phyloP scores from a whole-genome alignment of 2,797 vertebrate species.

The Melanogrammus aeglefinus region DNA sequence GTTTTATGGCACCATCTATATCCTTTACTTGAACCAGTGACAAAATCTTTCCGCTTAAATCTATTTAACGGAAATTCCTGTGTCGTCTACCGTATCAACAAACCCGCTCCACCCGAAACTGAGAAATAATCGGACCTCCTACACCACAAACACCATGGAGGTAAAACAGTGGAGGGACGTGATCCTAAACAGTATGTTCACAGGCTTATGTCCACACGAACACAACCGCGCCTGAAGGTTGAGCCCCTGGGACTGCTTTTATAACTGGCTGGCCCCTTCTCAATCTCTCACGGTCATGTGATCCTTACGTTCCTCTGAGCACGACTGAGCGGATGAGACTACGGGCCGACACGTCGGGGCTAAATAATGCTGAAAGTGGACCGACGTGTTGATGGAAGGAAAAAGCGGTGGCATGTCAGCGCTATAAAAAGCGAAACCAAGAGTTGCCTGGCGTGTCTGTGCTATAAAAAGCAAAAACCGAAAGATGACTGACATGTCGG shows the following conservation, averaged over 20 bases:
- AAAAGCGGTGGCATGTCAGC: too few species aligned
- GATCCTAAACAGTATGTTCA: background rate
- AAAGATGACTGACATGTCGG: too few species aligned
- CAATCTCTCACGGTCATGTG: background rate
- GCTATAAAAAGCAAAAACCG: too few species aligned
- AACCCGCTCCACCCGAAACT: constrained; percentile 11
- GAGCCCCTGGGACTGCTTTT: too few species aligned
- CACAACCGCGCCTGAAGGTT: too few species aligned
- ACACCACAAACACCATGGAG: constrained; percentile 8
- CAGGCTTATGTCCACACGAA: too few species aligned
- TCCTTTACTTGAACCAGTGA: too few species aligned
- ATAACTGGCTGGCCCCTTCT: too few species aligned
- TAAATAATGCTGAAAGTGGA: background rate
- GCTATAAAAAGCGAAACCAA: too few species aligned
- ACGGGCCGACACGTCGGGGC: background rate
- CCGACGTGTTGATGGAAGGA: background rate
- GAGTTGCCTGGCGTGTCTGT: too few species aligned
- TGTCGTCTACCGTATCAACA: constrained; percentile 20
- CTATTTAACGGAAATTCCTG: constrained; percentile 13
- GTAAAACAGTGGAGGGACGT: constrained; percentile 24
- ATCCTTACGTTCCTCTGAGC: background rate
- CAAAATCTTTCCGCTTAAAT: background rate
- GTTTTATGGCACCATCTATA: background rate
- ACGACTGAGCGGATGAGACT: background rate
- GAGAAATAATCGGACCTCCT: constrained; percentile 34